Evolutionary conservation across 2,888 invertebrate genomes (phyloP).

Genomic region (Melangyna quadrimaculata): DNA sequence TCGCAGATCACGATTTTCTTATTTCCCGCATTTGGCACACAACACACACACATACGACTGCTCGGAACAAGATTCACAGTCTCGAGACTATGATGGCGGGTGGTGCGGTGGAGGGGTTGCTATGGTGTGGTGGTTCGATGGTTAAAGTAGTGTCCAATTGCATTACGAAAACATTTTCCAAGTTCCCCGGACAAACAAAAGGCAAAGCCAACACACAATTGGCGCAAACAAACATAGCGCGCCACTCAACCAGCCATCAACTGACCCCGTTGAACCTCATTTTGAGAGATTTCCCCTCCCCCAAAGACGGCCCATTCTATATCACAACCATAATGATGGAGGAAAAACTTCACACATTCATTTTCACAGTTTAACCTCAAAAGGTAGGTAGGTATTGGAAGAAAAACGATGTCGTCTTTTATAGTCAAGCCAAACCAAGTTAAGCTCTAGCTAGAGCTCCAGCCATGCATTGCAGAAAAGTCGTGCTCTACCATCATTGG

Average conservation of each 20-base stretch:
- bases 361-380: slow-evolving; percentile 68
- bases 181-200: slow-evolving; percentile 54
- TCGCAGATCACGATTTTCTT: slow-evolving; percentile 70
- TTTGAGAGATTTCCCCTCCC: slow-evolving; percentile 47
- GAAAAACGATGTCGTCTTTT: slow-evolving; percentile 22
- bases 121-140: not conserved
- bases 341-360: slow-evolving; percentile 67
- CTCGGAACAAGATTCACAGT: not conserved
- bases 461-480: slow-evolving; percentile 8
- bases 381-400: slow-evolving; percentile 7
- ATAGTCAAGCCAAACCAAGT: not conserved
- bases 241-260: slow-evolving; percentile 22
- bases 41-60: slow-evolving; percentile 8
- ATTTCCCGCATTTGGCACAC: slow-evolving; percentile 67
- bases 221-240: slow-evolving; percentile 52
- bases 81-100: not conserved
- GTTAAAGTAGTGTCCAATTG: slow-evolving; percentile 51
- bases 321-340: not conserved
- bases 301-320: not conserved
- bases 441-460: not conserved
- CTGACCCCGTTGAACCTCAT: slow-evolving; percentile 68
- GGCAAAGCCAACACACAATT: slow-evolving; percentile 47
- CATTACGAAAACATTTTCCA: slow-evolving; percentile 50
- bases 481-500: slow-evolving; percentile 49
- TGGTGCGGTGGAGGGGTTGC: not conserved